These are phyloP conservation scores for Australoheros scitulus DNA, from an alignment of 2,113 vertebrate genomes.

Conservation along the genomic window DNA sequence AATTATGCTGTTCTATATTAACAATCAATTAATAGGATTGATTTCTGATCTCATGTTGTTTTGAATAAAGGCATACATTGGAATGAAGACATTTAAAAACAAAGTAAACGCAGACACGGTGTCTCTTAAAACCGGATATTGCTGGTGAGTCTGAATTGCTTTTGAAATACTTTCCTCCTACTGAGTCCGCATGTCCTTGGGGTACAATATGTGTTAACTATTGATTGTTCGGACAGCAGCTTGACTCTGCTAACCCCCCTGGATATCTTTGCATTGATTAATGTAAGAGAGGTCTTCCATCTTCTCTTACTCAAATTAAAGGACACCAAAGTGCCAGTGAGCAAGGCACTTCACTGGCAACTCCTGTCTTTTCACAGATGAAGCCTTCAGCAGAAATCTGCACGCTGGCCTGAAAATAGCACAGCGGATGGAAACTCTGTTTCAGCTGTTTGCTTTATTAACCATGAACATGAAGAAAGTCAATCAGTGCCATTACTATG, in stretches of 20 bases:
- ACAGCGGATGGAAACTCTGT: constrained; percentile 53
- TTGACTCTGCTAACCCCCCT: constrained; percentile 16
- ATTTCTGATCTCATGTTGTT: neutral
- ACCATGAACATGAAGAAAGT: constrained; percentile 58
- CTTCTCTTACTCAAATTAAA: constrained; percentile 13
- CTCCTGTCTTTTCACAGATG: neutral
- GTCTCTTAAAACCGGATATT: neutral
- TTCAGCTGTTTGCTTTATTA: constrained; percentile 60
- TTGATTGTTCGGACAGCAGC: constrained; percentile 1
- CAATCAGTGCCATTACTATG: constrained; percentile 73
- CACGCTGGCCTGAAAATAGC: constrained; percentile 23
- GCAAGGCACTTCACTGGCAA: neutral
- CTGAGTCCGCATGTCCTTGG: constrained; percentile 7
- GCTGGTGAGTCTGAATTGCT: neutral
- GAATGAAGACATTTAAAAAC: neutral
- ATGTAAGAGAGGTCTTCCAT: neutral
- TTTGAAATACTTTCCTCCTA: neutral
- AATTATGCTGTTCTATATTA: neutral
- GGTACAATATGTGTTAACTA: neutral
- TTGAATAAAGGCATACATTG: neutral
- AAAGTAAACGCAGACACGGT: neutral
- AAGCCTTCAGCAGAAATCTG: neutral
- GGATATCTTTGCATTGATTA: constrained; percentile 11
- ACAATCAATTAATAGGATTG: neutral
- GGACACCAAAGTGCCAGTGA: neutral